These are phyloP conservation scores for Salminus brasiliensis DNA, from an alignment of 2,113 vertebrate genomes.

Conservation along the genomic window DNA sequence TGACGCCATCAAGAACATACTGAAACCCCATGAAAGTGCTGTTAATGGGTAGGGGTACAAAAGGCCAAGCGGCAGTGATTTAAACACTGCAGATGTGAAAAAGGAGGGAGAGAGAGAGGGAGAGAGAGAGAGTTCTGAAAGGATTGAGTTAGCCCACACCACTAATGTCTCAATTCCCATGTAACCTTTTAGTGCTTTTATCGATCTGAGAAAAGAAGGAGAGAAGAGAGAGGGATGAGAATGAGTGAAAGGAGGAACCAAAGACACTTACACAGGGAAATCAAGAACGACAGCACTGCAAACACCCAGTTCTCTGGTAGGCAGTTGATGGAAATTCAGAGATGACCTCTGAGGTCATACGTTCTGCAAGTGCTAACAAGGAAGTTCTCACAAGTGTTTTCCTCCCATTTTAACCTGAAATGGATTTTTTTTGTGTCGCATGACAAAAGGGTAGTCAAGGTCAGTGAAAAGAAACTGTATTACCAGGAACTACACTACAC, in stretches of 20 bases:
- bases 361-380: neutral
- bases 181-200: conserved; percentile 46
- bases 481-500: neutral
- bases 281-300: neutral
- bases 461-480: neutral
- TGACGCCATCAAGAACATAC: conserved; percentile 16
- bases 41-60: conserved; percentile 24
- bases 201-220: conserved; percentile 38
- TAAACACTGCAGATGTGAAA: conserved; percentile 20
- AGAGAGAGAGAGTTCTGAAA: conserved; percentile 30
- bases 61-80: conserved; percentile 9
- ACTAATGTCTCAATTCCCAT: conserved; percentile 53
- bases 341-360: neutral
- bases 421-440: neutral
- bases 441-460: neutral
- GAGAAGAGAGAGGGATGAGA: conserved; percentile 11
- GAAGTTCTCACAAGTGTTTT: neutral
- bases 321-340: neutral
- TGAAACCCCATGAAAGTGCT: conserved; percentile 24
- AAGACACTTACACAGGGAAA: conserved; percentile 2
- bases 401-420: neutral
- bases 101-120: too few species aligned
- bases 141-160: conserved; percentile 46
- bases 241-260: neutral
- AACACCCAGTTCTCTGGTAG: neutral